phyloP scores from a whole-genome alignment of 1,140 invertebrate species.

The Cyrtorhinus lividipennis region DNA sequence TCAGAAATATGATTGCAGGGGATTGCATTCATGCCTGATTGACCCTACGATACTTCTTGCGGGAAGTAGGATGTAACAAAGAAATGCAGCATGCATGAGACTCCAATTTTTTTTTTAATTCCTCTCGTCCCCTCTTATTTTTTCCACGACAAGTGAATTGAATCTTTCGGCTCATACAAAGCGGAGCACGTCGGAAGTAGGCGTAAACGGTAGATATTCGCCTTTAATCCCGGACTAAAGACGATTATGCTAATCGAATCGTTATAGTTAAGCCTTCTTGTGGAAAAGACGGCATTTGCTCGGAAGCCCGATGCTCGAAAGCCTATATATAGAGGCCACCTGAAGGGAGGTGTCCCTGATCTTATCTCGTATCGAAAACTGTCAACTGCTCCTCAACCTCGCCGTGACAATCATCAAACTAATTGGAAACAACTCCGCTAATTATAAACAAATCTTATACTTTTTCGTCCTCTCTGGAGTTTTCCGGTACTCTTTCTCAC shows the following conservation, averaged over 20 bases:
- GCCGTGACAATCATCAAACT: constrained; percentile 11
- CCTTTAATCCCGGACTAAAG: not conserved
- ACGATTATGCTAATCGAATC: constrained; percentile 4
- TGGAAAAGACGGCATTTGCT: not conserved
- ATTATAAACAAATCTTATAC: constrained; percentile 13
- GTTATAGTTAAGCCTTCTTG: not conserved
- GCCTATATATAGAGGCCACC: not conserved
- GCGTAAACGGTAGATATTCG: not conserved
- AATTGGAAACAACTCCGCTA: constrained; percentile 12
- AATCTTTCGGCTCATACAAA: too few relatives aligned
- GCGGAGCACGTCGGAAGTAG: not conserved
- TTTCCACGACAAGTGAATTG: too few relatives aligned
- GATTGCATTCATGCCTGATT: too few relatives aligned
- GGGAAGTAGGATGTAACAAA: too few relatives aligned
- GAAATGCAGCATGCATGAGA: too few relatives aligned
- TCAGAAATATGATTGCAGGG: too few relatives aligned
- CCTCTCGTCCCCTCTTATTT: too few relatives aligned
- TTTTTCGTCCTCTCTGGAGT: constrained; percentile 1
- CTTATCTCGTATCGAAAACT: not conserved
- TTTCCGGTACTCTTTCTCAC: constrained; percentile 7
- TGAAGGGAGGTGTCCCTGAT: not conserved
- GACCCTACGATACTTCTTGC: too few relatives aligned
- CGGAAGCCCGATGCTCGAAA: not conserved
- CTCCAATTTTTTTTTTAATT: too few relatives aligned
- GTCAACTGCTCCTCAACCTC: not conserved